Percentiles rank a stretch among this genome's conserved stretches.
Evolutionary conservation across 1,140 invertebrate species (phyloP).

Genomic region (Meloidogyne floridensis): DNA sequence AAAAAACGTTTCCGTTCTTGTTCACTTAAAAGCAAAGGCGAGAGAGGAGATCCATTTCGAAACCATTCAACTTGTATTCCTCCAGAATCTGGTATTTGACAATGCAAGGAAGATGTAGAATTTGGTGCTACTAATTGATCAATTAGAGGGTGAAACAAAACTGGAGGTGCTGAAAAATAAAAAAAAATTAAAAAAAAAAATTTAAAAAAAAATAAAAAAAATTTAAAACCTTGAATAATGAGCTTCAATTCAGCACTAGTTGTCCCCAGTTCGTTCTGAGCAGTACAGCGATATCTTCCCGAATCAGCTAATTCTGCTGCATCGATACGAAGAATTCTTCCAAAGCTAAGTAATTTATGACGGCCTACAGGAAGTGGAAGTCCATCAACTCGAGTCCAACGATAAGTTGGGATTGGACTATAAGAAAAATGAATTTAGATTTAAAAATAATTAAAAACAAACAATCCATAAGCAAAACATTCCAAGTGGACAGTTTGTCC

Average conservation of each 20-base stretch:
- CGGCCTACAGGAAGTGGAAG: constrained; percentile 29
- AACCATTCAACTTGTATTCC: constrained; percentile 48
- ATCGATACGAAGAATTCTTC: constrained; percentile 51
- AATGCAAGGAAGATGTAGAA: constrained; percentile 33
- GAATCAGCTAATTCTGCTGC: constrained; percentile 39
- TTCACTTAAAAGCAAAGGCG: constrained; percentile 38
- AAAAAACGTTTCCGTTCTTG: constrained; percentile 42
- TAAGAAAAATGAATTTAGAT: constrained; percentile 21
- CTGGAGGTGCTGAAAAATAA: constrained; percentile 45
- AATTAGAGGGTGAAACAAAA: constrained; percentile 37
- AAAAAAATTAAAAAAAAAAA: no score
- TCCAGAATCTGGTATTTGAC: constrained; percentile 26
- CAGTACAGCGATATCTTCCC: constrained; percentile 45
- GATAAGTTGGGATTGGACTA: constrained; percentile 47
- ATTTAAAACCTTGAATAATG: constrained; percentile 45
- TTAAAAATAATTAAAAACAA: constrained; percentile 32
- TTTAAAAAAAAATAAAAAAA: no score
- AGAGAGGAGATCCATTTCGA: constrained; percentile 42
- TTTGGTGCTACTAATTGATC: constrained; percentile 41
- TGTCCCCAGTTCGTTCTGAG: constrained; percentile 40
- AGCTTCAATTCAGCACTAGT: constrained; percentile 48
- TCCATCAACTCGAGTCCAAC: constrained; percentile 47
- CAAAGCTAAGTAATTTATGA: constrained; percentile 49
- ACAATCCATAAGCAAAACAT: constrained; percentile 57
- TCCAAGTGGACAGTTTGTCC: constrained; percentile 49